Evolutionary conservation across 2,888 invertebrate genomes (phyloP).

Genomic region (Poecilobothrus nobilitatus): DNA sequence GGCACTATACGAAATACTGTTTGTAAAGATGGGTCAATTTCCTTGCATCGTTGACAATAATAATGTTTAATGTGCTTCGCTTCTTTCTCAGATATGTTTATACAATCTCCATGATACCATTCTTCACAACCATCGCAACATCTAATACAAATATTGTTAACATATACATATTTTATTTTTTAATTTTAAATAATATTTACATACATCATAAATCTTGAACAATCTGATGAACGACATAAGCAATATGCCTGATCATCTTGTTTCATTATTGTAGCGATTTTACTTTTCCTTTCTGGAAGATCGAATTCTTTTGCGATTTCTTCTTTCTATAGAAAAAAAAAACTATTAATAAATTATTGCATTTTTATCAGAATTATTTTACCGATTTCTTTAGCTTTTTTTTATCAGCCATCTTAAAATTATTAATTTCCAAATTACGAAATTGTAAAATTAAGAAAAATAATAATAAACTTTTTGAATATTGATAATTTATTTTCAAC

Average conservation of each 20-base stretch:
- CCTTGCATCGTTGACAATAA: conserved; percentile 77
- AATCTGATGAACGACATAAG: conserved; percentile 88
- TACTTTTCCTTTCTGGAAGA: conserved; percentile 80
- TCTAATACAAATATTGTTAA: conserved; percentile 44
- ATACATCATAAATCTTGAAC: conserved; percentile 94
- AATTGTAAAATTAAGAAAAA: too few species aligned
- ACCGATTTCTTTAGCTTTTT: background rate
- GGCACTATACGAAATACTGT: conserved; percentile 46
- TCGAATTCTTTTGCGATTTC: conserved; percentile 85
- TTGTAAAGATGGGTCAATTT: conserved; percentile 70
- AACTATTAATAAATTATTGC: background rate
- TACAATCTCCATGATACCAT: conserved; percentile 98
- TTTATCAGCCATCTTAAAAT: background rate
- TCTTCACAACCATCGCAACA: conserved; percentile 96
- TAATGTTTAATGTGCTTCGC: conserved; percentile 90
- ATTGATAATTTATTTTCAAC: too few species aligned
- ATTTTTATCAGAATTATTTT: background rate
- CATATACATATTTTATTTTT: background rate
- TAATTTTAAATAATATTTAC: conserved; percentile 29
- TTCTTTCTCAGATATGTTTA: conserved; percentile 86
- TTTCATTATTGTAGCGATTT: conserved; percentile 76
- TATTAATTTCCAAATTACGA: too few species aligned
- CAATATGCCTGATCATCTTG: conserved; percentile 91
- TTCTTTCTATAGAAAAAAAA: conserved; percentile 50
- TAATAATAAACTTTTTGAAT: too few species aligned